Conservation (phyloP, 1,140 invertebrate species). For the Lasioglossum baleicum region DNA sequence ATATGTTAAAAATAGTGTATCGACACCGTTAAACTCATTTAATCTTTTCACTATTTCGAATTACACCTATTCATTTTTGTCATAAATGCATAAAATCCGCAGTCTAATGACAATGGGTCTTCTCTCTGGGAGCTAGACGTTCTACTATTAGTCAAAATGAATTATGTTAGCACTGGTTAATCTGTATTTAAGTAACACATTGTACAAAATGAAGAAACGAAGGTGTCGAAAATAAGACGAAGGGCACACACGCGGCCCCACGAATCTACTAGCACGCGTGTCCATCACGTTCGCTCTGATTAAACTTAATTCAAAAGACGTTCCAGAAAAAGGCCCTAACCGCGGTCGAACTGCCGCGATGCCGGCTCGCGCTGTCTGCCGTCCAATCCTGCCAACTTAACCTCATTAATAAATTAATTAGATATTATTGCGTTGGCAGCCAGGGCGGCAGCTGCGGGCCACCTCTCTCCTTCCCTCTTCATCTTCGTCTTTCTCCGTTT, state of each 20-base stretch:
- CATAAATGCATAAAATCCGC: too few relatives aligned
- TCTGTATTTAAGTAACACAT: too few relatives aligned
- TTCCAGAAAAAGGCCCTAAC: slow-evolving; percentile 67
- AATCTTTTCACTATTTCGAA: too few relatives aligned
- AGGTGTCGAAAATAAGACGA: slow-evolving; percentile 26
- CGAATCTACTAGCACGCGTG: slow-evolving; percentile 64
- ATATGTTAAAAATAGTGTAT: too few relatives aligned
- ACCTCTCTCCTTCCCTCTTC: slow-evolving; percentile 41
- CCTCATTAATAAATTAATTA: slow-evolving; percentile 81
- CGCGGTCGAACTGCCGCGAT: slow-evolving; percentile 44
- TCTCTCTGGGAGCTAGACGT: too few relatives aligned
- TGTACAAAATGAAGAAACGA: background rate
- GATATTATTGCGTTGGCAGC: slow-evolving; percentile 79
- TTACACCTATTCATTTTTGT: too few relatives aligned
- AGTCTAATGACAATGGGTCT: too few relatives aligned
- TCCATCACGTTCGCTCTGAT: slow-evolving; percentile 74
- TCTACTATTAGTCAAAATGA: too few relatives aligned
- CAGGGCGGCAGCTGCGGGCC: slow-evolving; percentile 78
- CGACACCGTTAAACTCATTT: too few relatives aligned
- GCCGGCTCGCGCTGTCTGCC: slow-evolving; percentile 77
- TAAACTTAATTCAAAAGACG: slow-evolving; percentile 75
- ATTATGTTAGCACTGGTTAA: too few relatives aligned
- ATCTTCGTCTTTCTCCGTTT: slow-evolving; percentile 25
- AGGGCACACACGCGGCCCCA: slow-evolving; percentile 64
- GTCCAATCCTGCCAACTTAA: slow-evolving; percentile 79